Base-by-base conservation (phyloP, 1,140 invertebrate species). In the Vanessa tameamea region DNA sequence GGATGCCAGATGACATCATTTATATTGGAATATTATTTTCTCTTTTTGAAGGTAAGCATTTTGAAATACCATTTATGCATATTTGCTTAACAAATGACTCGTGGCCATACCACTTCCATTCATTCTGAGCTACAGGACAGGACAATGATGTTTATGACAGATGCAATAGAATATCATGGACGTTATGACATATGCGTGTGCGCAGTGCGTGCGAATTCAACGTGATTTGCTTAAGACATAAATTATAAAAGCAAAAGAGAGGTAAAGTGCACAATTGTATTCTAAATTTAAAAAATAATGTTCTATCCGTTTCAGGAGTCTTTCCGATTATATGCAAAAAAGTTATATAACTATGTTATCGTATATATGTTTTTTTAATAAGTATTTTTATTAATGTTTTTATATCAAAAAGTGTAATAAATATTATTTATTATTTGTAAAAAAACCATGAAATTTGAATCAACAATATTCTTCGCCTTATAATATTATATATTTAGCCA, bases 131-230 rank as follows among this genome's bases (percentile, higher is more conserved):
- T 11, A 68, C 70, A 66, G 47, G 69, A 72, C 64, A 76, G 70
- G 31, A 76, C 75, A 76, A 74, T 74, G 69, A 82, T 85, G 77
- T 80, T 85, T 82, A 85, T 66, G 77, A 76, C 67, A 79, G 48
- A 78, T 80, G 79, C 59, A 83, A 87, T 83, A 77, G 59, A 81
- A 78, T 78, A 83, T 80, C 78, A 82, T 79, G 68, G 64, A 76
- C 78, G 75, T 69, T 77, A 81, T 77, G 78, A 83, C 81, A 79
- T 78, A 80, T 75, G 68, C 72, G 59, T 71, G 78, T 72, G 73
- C 77, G 78, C 73, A 23, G 63, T 64, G 53, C 64, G 74, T 69
- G 76, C 55, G 55, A 63, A 69, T 63, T 43, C 57, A 43, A 63
- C 76, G 51, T 80, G 75, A 80, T 81, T 74, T 69, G 76, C 61